Conservation (phyloP, 2,113 vertebrate species). For the Gnathonemus echidnorhynchus region DNA sequence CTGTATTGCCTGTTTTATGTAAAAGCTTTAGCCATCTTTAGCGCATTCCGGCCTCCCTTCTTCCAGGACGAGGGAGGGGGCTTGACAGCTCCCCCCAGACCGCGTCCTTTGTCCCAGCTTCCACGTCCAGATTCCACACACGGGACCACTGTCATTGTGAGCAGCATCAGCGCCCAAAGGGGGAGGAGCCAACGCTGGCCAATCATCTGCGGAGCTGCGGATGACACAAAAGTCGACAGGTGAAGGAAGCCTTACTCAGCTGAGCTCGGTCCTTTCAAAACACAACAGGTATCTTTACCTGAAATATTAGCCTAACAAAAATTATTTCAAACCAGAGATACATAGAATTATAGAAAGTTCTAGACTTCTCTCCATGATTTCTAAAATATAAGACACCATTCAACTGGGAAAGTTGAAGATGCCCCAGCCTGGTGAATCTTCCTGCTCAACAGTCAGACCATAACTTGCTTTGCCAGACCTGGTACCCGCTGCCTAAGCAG, state of each 20-base stretch:
- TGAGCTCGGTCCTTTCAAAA: not conserved
- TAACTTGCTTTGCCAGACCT: not conserved
- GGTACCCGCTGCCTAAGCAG: not conserved
- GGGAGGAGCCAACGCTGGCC: constrained; percentile 28
- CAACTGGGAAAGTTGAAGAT: not conserved
- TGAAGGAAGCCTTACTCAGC: not conserved
- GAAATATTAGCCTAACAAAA: not conserved
- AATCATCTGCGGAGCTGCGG: constrained; percentile 26
- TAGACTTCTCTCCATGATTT: not conserved
- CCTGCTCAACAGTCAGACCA: not conserved
- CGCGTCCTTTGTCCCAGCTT: constrained; percentile 10
- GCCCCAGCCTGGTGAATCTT: not conserved
- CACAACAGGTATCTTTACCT: not conserved
- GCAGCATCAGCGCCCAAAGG: constrained; percentile 40
- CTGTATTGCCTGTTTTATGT: too few species aligned
- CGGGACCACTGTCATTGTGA: constrained; percentile 44
- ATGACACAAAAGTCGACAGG: not conserved
- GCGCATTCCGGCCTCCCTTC: constrained; percentile 44
- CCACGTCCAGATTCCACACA: constrained; percentile 39
- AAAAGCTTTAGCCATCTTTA: constrained; percentile 58
- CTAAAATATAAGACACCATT: not conserved
- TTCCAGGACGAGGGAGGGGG: constrained; percentile 35
- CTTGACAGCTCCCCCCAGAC: constrained; percentile 34
- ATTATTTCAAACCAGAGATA: not conserved
- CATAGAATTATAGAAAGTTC: not conserved